Conservation (phyloP, 1,140 invertebrate species). For the Colletes latitarsis region DNA sequence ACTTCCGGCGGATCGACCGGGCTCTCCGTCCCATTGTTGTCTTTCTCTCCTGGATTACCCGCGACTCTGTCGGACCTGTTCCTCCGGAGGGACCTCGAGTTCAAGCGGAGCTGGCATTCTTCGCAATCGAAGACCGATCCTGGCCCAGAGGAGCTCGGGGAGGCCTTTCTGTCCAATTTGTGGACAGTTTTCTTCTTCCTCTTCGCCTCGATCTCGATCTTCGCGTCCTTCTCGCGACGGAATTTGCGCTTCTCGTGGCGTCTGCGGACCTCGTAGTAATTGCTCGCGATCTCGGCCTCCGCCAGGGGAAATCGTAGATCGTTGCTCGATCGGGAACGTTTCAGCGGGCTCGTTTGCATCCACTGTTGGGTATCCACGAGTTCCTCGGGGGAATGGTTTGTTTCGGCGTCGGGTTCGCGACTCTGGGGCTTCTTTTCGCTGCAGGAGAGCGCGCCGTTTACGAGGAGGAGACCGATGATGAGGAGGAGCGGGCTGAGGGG, state of each 20-base stretch:
- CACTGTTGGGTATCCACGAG: not conserved
- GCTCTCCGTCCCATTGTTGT: constrained; percentile 1
- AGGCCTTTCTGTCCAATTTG: not conserved
- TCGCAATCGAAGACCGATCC: constrained; percentile 14
- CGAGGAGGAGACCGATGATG: constrained; percentile 55
- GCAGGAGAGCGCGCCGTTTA: constrained; percentile 55
- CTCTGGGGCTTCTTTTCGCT: constrained; percentile 50
- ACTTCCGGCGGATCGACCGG: not conserved
- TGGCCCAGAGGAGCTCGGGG: not conserved
- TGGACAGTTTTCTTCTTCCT: constrained; percentile 6
- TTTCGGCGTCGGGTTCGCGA: constrained; percentile 29
- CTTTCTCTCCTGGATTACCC: not conserved
- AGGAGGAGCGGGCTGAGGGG: constrained; percentile 60
- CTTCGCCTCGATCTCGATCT: not conserved
- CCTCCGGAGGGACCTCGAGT: not conserved
- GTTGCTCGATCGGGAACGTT: too few species aligned
- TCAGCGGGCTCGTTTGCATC: not conserved
- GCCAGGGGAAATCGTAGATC: not conserved
- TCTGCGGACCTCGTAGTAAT: not conserved
- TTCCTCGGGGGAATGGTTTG: constrained; percentile 28
- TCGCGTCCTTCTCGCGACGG: not conserved
- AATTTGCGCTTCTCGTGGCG: constrained; percentile 17
- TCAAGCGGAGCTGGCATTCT: not conserved
- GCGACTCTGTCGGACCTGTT: constrained; percentile 14
- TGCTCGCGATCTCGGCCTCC: too few species aligned